A percentile compares a stretch with the other conserved stretches of the same genome.
Evolutionary conservation across 2,113 vertebrate genomes (phyloP).

Genomic region (Pipra filicauda): DNA sequence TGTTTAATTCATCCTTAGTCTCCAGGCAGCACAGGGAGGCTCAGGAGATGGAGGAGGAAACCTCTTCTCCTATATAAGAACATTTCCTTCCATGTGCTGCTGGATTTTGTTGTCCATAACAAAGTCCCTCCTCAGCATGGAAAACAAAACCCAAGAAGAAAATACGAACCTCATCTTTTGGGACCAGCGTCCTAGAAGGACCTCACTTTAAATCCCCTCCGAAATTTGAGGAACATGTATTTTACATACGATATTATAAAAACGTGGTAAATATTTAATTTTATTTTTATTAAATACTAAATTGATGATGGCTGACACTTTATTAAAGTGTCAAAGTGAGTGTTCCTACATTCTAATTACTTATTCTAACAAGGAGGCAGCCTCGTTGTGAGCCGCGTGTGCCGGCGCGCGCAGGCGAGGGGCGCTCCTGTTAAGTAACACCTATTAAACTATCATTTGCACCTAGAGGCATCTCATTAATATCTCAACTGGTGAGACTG

Average conservation of each 20-base stretch:
- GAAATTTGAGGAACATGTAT: background rate
- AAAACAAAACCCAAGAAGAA: background rate
- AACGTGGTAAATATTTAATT: slow-evolving; percentile 79
- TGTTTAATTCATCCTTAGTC: background rate
- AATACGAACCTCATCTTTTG: background rate
- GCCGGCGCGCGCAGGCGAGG: slow-evolving; percentile 72
- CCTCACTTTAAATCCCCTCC: background rate
- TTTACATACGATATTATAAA: slow-evolving; percentile 62
- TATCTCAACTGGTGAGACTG: slow-evolving; percentile 84
- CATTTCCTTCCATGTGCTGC: background rate
- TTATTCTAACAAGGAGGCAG: slow-evolving; percentile 79
- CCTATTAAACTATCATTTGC: slow-evolving; percentile 98
- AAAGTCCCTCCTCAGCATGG: background rate
- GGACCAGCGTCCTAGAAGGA: background rate
- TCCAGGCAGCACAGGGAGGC: background rate
- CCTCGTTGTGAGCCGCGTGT: slow-evolving; percentile 64
- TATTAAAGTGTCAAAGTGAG: slow-evolving; percentile 80
- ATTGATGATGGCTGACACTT: slow-evolving; percentile 81
- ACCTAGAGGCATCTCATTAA: slow-evolving; percentile 98
- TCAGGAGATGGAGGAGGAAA: background rate
- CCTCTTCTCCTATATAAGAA: background rate
- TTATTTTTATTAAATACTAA: slow-evolving; percentile 80
- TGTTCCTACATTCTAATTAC: slow-evolving; percentile 82
- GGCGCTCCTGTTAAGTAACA: slow-evolving; percentile 87
- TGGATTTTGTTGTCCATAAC: background rate